Base-by-base conservation (phyloP, 2,797 vertebrate species). In the Rhincodon typus region DNA sequence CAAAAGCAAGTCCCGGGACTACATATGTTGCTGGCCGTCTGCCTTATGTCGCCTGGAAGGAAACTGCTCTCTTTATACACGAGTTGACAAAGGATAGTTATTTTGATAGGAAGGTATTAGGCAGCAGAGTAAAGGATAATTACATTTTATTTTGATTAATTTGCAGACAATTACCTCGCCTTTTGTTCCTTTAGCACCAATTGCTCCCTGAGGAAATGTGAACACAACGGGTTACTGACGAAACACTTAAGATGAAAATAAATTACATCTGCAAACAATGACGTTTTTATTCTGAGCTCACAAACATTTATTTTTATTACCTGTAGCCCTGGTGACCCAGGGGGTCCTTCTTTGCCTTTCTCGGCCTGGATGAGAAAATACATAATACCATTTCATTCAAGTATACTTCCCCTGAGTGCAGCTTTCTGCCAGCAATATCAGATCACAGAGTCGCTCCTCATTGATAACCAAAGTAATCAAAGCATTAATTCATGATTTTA, bases 91-190 rank as follows among this genome's bases (percentile, higher is more conserved):
- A 1, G 38, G 19, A 38, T 17, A 84, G 79, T 23, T 25, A 4
- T 46, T 84, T 84, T 84, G 82, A 42, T 23, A 46, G 46, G 23
- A 84, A 84, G 38, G 15, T 42, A 84, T 84, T 21, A 84, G 79
- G 38, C 42, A 84, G 42, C 82, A 84, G 21, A 84, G 7, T 84
- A 23, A 84, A 84, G 23, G 21, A 84, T 25, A 84, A 46, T 46
- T 84, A 6, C 17, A 46, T 7, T 42, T 42, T 93, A 10, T 21
- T 42, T 69, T 10, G 12, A 38, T 69, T 67, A 84, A 42, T 95
- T 96, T 1, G 5, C 94, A 57, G 17, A 77, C 50, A 98, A 98
- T 97, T 97, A 98, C 98, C 98, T 98, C 98, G 98, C 98, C 98
- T 97, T 98, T 98, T 96, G 96, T 95, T 97, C 98, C 98, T 96